Evolutionary conservation across 2,797 vertebrate species (phyloP).

Genomic region (Scarus forsteni): DNA sequence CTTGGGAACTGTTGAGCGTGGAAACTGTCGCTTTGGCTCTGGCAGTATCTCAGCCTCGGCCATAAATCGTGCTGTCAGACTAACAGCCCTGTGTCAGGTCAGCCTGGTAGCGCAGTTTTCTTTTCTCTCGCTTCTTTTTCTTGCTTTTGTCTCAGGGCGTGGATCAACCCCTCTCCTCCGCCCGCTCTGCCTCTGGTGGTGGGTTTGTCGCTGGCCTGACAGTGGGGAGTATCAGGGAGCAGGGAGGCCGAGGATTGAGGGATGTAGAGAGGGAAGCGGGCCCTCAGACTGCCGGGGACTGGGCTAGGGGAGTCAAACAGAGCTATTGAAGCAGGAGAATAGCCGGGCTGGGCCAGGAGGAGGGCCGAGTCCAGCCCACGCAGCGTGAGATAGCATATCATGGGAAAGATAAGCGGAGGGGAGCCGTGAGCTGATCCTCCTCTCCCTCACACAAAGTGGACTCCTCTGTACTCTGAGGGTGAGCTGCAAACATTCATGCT

Average conservation of each 20-base stretch:
- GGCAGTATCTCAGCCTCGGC: slow-evolving; percentile 72
- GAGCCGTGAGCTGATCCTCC: slow-evolving; percentile 56
- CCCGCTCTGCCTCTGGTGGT: slow-evolving; percentile 31
- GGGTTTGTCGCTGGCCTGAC: slow-evolving; percentile 22
- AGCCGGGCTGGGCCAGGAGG: slow-evolving; percentile 76
- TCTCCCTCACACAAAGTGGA: slow-evolving; percentile 49
- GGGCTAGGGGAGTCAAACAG: slow-evolving; percentile 82
- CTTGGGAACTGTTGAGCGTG: slow-evolving; percentile 62
- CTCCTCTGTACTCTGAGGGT: slow-evolving; percentile 3
- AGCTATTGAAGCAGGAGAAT: slow-evolving; percentile 89
- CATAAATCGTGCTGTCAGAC: slow-evolving; percentile 84
- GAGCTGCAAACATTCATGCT: slow-evolving; percentile 22
- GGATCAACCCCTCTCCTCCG: slow-evolving; percentile 25
- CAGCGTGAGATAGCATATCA: slow-evolving; percentile 82
- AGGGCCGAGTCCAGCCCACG: slow-evolving; percentile 73
- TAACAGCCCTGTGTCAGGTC: slow-evolving; percentile 68
- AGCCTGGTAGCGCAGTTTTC: slow-evolving; percentile 16
- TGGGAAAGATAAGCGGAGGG: slow-evolving; percentile 90
- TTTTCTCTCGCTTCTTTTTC: slow-evolving; percentile 12
- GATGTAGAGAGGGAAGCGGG: slow-evolving; percentile 70
- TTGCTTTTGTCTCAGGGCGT: slow-evolving; percentile 47
- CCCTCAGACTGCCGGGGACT: slow-evolving; percentile 51
- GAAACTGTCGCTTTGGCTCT: slow-evolving; percentile 78
- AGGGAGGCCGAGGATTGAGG: slow-evolving; percentile 52
- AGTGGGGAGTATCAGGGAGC: slow-evolving; percentile 69